Conservation (phyloP, 92 coral and sea anemone genomes). For the Epizoanthus stellaris region DNA sequence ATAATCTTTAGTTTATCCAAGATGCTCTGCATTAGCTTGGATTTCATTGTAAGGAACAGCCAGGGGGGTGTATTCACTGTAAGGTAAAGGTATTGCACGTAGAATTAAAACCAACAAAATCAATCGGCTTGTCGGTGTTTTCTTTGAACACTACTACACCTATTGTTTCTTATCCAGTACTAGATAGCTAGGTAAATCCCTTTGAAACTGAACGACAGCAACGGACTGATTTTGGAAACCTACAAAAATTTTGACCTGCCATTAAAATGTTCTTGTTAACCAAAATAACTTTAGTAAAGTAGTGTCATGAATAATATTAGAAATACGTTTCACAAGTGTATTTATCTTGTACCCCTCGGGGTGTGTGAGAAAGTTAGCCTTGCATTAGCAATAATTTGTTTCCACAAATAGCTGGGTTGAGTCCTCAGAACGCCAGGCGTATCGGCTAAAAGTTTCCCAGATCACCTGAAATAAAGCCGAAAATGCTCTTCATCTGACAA, state of each 20-base stretch:
- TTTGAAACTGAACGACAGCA: neutral
- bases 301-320: neutral
- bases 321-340: neutral
- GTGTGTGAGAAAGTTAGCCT: neutral
- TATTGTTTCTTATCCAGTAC: neutral
- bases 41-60: too few species aligned
- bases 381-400: neutral
- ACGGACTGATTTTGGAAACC: neutral
- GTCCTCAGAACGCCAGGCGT: neutral
- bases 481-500: conserved; percentile 7
- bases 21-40: too few species aligned
- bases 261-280: conserved; percentile 6
- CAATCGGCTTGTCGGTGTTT: neutral
- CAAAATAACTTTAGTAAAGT: conserved; percentile 20
- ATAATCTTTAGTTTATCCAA: too few species aligned
- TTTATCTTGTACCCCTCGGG: neutral
- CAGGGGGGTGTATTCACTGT: too few species aligned
- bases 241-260: neutral
- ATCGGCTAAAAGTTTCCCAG: neutral
- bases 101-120: neutral
- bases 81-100: neutral
- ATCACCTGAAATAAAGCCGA: neutral
- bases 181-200: conserved; percentile 4
- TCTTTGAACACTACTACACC: neutral
- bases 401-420: too few species aligned